Percentiles rank a stretch among this genome's conserved stretches.
Conservation (phyloP, 2,888 invertebrate species). For the Cosmia pyralina region DNA sequence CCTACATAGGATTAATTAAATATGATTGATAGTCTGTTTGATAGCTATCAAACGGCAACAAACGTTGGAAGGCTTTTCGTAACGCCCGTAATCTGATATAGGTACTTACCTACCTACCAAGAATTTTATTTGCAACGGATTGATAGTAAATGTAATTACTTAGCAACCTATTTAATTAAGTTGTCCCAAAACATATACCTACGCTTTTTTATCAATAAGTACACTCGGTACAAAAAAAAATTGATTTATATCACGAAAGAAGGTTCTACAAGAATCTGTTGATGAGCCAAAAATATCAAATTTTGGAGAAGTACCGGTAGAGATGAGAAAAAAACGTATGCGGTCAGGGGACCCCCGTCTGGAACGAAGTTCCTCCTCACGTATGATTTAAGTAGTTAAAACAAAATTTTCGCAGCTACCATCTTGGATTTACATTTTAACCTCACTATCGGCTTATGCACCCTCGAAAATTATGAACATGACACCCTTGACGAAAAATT, state of each 20-base stretch:
- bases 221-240: neutral
- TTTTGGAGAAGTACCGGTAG: neutral
- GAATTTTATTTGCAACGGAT: slow-evolving; percentile 18
- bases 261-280: neutral
- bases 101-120: neutral
- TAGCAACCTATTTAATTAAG: neutral
- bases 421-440: too few relatives aligned
- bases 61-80: slow-evolving; percentile 17
- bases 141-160: slow-evolving; percentile 18
- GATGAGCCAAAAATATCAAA: neutral
- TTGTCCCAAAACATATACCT: neutral
- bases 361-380: too few relatives aligned
- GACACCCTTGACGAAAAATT: too few relatives aligned
- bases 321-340: neutral
- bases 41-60: slow-evolving; percentile 27
- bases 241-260: neutral
- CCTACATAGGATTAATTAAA: slow-evolving; percentile 10
- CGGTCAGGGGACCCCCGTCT: too few relatives aligned
- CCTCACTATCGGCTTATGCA: too few relatives aligned
- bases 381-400: too few relatives aligned
- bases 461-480: too few relatives aligned
- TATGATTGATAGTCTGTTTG: slow-evolving; percentile 17
- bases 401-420: too few relatives aligned
- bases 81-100: slow-evolving; percentile 14
- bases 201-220: neutral